A percentile compares a stretch with the other conserved stretches of the same genome.
Conservation (phyloP, 2,888 invertebrate species). For the Seira sanloemensis region DNA sequence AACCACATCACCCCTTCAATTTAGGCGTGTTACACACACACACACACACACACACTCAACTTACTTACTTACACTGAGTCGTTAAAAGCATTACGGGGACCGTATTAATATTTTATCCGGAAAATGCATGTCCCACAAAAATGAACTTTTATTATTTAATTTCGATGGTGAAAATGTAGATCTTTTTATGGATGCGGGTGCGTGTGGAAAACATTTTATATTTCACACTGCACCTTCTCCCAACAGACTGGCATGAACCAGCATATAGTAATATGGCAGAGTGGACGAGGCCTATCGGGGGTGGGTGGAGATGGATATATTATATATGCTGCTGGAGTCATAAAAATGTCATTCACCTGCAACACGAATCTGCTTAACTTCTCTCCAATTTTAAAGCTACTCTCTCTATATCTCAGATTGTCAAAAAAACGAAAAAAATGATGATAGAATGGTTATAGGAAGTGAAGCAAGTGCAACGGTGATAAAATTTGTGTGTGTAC, state of each 20-base stretch:
- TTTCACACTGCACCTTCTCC: not conserved
- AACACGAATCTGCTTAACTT: not conserved
- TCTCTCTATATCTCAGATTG: too few species aligned
- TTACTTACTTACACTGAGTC: not conserved
- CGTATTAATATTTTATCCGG: not conserved
- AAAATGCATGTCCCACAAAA: constrained; percentile 8
- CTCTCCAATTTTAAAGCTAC: too few species aligned
- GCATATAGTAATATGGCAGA: not conserved
- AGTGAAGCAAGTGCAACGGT: not conserved
- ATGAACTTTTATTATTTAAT: constrained; percentile 12
- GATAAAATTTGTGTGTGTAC: constrained; percentile 2
- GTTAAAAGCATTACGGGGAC: not conserved
- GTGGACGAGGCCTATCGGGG: not conserved
- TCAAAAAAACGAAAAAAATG: not conserved
- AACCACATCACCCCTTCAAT: not conserved
- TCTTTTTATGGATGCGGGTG: not conserved
- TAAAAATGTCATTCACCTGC: constrained; percentile 16
- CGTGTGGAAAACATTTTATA: not conserved
- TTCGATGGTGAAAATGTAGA: not conserved
- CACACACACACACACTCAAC: too few species aligned
- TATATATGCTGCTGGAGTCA: not conserved
- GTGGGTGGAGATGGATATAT: not conserved
- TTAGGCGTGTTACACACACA: not conserved
- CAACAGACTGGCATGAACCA: not conserved
- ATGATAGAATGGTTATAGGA: not conserved